phyloP scores from a whole-genome alignment of 2,888 invertebrate species.

The Hofmannophila pseudospretella region DNA sequence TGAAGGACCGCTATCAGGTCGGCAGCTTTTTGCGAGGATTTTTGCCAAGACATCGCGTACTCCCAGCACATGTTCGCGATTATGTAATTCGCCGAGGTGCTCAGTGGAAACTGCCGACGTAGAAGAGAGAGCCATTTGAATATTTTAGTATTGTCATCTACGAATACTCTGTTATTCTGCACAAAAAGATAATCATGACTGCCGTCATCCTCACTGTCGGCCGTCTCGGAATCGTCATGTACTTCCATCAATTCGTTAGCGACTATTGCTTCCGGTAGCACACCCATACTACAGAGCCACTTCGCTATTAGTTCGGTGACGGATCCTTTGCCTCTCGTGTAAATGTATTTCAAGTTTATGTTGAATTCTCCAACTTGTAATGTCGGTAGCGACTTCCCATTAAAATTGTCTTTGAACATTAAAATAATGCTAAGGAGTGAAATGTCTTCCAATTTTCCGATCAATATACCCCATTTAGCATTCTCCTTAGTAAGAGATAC shows the following conservation, averaged over 20 bases:
- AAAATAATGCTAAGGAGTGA: constrained; percentile 86
- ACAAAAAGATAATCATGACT: constrained; percentile 45
- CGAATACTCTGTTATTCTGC: constrained; percentile 48
- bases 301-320: constrained; percentile 92
- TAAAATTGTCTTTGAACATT: constrained; percentile 63
- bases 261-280: constrained; percentile 80
- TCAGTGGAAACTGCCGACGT: constrained; percentile 90
- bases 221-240: constrained; percentile 23
- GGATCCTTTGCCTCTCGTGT: constrained; percentile 85
- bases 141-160: constrained; percentile 67
- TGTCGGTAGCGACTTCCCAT: constrained; percentile 67
- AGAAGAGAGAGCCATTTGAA: constrained; percentile 81
- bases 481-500: constrained; percentile 90
- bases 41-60: constrained; percentile 92
- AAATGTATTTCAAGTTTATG: constrained; percentile 82
- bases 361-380: constrained; percentile 75
- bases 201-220: constrained; percentile 32
- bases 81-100: constrained; percentile 86
- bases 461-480: constrained; percentile 91
- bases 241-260: constrained; percentile 68
- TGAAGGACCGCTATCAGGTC: constrained; percentile 84
- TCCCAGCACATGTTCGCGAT: constrained; percentile 95
- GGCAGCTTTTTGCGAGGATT: constrained; percentile 81
- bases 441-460: constrained; percentile 93
- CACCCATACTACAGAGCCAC: constrained; percentile 87